Evolutionary conservation across 2,888 invertebrate species (phyloP), one percentile per base, ranked within the genome.

Genomic region (Drosophila acutilabella): DNA sequence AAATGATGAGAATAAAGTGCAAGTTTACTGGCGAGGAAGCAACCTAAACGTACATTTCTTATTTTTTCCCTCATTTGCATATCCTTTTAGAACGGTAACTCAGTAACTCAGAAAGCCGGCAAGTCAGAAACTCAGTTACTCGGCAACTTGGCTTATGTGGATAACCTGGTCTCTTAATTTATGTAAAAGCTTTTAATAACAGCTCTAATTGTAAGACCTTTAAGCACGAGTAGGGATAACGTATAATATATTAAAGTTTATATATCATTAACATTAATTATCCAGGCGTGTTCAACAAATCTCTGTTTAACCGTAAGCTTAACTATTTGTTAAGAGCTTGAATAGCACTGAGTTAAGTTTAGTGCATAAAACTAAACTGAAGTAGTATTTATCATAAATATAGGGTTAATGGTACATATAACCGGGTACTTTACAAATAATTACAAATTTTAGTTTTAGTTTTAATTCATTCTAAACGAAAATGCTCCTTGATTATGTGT

Each of bases 1-100:
- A 73, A 79, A 64, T 76, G 68, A 75, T 67, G 82, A 57, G 60
- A 80, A 80, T 76, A 69, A 80, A 72, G 79, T 80, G 80, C 61
- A 80, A 79, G 80, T 72, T 72, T 76, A 65, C 64, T 60, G 65
- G 38, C 41, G 42, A 56, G 57, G 20, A 33, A 20, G 42, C 13
- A n/a, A 14, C 20, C 40, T 23, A 42, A 30, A 16, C 51, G 26
- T 23, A 30, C 26, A 30, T 50, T 50, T 30, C 42, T 51, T 61
- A 45, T 23, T 41, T 60, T 56, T 60, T 56, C 36, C 64, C 68
- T 72, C 60, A 80, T 73, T 78, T 78, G 74, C 81, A 73, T 73
- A 66, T 60, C 56, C 42, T 26, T 52, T 4, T 4, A 20, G 51
- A 62, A 69, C 59, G 58, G 65, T 30, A 13, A 13, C 48, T 11